Evolutionary conservation across 2,888 invertebrate genomes (phyloP).

Genomic region (Digitonthophagus gazella): DNA sequence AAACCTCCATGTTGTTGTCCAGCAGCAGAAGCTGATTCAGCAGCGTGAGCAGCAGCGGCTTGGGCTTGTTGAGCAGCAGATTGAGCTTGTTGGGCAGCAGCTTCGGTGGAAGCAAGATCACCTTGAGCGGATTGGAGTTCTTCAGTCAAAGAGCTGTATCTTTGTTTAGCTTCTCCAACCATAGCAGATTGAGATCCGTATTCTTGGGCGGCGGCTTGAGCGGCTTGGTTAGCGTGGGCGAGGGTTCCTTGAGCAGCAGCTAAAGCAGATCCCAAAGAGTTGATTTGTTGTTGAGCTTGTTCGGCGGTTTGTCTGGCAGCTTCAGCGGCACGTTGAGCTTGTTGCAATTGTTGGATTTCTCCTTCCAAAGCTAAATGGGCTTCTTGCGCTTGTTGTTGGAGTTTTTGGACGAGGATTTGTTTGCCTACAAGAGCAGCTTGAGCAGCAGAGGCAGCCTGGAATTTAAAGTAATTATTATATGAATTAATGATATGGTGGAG

Average conservation of each 20-base stretch:
- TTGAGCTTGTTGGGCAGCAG: slow-evolving; percentile 68
- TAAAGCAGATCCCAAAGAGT: slow-evolving; percentile 69
- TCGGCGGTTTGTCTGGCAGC: slow-evolving; percentile 67
- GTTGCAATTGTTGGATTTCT: slow-evolving; percentile 66
- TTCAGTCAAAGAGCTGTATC: slow-evolving; percentile 63
- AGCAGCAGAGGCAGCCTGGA: slow-evolving; percentile 60
- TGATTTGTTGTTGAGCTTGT: slow-evolving; percentile 64
- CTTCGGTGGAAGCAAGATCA: slow-evolving; percentile 31
- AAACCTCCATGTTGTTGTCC: slow-evolving; percentile 13
- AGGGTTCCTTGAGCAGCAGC: slow-evolving; percentile 56
- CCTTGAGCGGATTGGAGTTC: slow-evolving; percentile 50
- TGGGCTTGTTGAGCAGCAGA: slow-evolving; percentile 23
- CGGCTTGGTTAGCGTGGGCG: slow-evolving; percentile 70
- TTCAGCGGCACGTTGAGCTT: slow-evolving; percentile 66
- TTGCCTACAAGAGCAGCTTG: slow-evolving; percentile 63
- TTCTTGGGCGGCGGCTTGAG: slow-evolving; percentile 67
- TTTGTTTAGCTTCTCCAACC: slow-evolving; percentile 71
- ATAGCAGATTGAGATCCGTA: slow-evolving; percentile 70
- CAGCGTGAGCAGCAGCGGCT: slow-evolving; percentile 21
- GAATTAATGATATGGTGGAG: neutral
- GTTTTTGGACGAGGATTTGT: slow-evolving; percentile 50
- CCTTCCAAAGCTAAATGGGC: slow-evolving; percentile 64
- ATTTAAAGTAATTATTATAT: neutral
- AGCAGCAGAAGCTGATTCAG: slow-evolving; percentile 17
- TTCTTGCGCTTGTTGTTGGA: slow-evolving; percentile 68